Evolutionary conservation across 2,888 invertebrate species (phyloP), one percentile per base, ranked within the genome.

Genomic region (Aspidiotus rigidus): DNA sequence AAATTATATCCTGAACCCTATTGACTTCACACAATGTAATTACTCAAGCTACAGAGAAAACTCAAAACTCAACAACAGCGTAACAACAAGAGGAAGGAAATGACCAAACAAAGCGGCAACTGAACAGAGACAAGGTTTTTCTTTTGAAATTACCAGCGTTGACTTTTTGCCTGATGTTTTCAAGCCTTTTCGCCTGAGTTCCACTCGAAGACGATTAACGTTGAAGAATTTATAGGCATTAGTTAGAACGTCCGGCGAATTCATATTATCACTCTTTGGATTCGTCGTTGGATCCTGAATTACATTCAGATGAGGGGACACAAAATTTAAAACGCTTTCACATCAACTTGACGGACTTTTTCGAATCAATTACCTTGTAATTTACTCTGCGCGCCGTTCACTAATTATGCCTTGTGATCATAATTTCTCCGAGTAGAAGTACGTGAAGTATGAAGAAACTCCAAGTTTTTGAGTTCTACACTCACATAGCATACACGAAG

Each of bases 161-260:
- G 69, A 69, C 42, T 69, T 69, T 62, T 62, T 62, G 55, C 69
- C 69, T n/a, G 69, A 62, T 44, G 69, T 69, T 69, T 62, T 69
- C 56, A 69, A 69, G 40, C 69, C 69, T 62, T 69, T 62, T 17
- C 62, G 62, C 39, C 62, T 62, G 9, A 69, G 56, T 56, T 69
- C 69, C 49, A 55, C 53, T 56, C 56, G 61, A 53, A 69, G 60
- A 41, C 62, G 69, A 69, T 62, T 69, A 11, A 66, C 59, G 16
- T 57, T 57, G 57, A 66, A 66, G n/a, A 66, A 59, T 66, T 66
- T 66, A 44, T 66, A 66, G 10, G 59, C 49, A 59, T 66, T 66
- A 41, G 66, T 66, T 57, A 66, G 49, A 8, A 59, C 66, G 57
- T 66, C 66, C 15, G 66, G 41, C 49, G 66, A 49, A 57, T 60